phyloP scores from a whole-genome alignment of 2,797 vertebrate species.

The Eulemur mongoz region DNA sequence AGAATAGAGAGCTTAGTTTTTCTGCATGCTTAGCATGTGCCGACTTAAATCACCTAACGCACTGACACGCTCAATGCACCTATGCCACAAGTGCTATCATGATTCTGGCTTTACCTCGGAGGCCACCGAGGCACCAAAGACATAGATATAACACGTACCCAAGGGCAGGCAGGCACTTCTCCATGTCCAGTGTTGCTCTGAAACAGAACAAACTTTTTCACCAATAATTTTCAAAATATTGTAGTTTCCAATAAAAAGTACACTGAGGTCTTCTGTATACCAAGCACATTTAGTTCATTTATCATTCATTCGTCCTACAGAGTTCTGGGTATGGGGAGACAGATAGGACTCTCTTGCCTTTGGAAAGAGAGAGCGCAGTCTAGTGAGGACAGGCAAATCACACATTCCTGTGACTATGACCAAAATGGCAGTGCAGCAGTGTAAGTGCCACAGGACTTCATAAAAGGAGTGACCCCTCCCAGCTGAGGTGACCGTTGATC shows the following conservation, averaged over 20 bases:
- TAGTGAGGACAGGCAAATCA: fast-evolving
- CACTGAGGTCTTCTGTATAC: no score
- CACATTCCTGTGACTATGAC: not conserved
- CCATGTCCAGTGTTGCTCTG: not conserved
- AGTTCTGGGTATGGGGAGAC: fast-evolving
- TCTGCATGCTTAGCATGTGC: not conserved
- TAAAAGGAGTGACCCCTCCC: not conserved
- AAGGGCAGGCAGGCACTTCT: not conserved
- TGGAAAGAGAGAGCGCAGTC: not conserved
- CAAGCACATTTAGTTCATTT: not conserved
- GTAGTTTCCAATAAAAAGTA: not conserved
- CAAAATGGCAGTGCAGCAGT: fast-evolving
- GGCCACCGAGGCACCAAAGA: not conserved
- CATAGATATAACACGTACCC: not conserved
- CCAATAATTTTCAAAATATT: not conserved
- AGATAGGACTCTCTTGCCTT: not conserved
- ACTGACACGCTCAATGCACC: fast-evolving
- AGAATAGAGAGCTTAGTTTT: not conserved
- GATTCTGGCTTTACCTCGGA: not conserved
- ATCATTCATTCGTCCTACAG: not conserved
- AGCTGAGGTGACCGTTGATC: not conserved
- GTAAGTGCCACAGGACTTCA: fast-evolving
- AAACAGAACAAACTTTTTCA: not conserved
- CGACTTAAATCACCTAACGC: not conserved
- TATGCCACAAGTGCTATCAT: fast-evolving